Evolutionary conservation across 2,113 vertebrate genomes (phyloP).

Genomic region (Vimba vimba): DNA sequence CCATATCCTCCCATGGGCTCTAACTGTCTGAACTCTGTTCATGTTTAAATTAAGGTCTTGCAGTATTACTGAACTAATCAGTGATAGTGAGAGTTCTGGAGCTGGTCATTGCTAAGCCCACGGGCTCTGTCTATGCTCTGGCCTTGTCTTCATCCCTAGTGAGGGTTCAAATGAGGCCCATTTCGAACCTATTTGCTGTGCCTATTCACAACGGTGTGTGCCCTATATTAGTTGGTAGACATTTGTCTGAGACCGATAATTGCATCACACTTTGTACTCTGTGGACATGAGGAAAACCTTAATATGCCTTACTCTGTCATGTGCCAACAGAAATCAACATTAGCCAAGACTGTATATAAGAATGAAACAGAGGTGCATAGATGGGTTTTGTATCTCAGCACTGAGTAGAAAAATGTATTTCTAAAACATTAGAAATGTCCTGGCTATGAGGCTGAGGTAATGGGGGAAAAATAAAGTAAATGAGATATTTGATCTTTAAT

Average conservation of each 20-base stretch:
- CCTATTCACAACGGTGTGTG: not conserved
- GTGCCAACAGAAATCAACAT: not conserved
- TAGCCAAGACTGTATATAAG: not conserved
- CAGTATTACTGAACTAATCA: not conserved
- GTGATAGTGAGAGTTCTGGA: not conserved
- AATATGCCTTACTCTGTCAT: not conserved
- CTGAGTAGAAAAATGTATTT: not conserved
- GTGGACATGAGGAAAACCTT: not conserved
- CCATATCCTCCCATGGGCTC: not conserved
- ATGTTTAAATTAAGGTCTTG: constrained; percentile 24
- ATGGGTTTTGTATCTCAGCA: not conserved
- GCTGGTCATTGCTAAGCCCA: not conserved
- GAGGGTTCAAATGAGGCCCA: not conserved
- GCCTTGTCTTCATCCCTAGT: not conserved
- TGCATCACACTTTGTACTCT: not conserved
- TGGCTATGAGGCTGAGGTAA: not conserved
- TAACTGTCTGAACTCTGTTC: not conserved
- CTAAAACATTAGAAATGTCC: not conserved
- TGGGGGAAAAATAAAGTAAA: not conserved
- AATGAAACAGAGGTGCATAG: not conserved
- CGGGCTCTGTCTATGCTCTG: not conserved
- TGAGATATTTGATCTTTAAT: constrained; percentile 26
- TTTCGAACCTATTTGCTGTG: constrained; percentile 1
- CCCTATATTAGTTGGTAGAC: constrained; percentile 9
- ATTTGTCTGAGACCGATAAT: not conserved